Conservation (phyloP, 1,140 invertebrate species). For the Meloidogyne chitwoodi region DNA sequence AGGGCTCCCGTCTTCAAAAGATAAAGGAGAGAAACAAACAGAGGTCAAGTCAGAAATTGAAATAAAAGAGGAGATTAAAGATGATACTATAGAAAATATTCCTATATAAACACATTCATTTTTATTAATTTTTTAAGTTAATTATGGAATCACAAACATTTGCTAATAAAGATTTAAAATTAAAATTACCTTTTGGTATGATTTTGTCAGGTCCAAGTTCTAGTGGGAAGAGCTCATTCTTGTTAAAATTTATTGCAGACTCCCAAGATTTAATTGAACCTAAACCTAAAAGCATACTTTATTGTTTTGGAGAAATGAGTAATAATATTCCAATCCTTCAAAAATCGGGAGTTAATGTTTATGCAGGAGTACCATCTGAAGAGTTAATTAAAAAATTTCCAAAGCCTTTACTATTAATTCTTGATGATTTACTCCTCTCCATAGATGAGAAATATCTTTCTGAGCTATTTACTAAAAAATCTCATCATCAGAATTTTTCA, state of each 20-base stretch:
- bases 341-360: slow-evolving; percentile 10
- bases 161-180: too few relatives aligned
- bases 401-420: slow-evolving; percentile 8
- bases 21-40: too few relatives aligned
- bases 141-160: too few relatives aligned
- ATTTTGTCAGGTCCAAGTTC: too few relatives aligned
- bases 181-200: too few relatives aligned
- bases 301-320: slow-evolving; percentile 12
- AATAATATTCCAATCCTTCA: slow-evolving; percentile 16
- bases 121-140: not conserved
- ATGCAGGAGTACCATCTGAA: slow-evolving; percentile 13
- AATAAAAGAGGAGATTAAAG: not conserved
- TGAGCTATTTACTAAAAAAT: too few relatives aligned
- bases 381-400: not conserved
- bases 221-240: slow-evolving; percentile 1
- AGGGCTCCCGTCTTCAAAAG: too few relatives aligned
- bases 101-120: too few relatives aligned
- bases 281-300: not conserved
- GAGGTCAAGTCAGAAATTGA: too few relatives aligned
- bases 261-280: slow-evolving; percentile 1
- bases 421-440: too few relatives aligned
- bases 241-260: slow-evolving; percentile 22
- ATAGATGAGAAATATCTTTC: too few relatives aligned
- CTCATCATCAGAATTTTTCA: too few relatives aligned
- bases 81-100: not conserved